A percentile compares a stretch with the other conserved stretches of the same genome.
Conservation (phyloP, 1,140 invertebrate species). For the Scylla paramamosain region DNA sequence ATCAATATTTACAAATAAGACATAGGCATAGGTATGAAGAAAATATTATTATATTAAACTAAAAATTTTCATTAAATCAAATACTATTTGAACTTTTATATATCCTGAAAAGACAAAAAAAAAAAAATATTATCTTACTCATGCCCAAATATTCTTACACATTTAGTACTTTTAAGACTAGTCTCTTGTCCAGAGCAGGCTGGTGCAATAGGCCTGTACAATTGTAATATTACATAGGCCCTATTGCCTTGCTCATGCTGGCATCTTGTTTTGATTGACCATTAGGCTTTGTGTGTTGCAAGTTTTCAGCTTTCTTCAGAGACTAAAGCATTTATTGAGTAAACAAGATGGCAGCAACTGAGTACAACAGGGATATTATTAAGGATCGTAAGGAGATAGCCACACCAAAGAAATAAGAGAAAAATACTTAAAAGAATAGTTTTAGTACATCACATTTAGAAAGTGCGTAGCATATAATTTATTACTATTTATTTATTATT, state of each 20-base stretch:
- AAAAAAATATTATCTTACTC: neutral
- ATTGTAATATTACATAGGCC: slow-evolving; percentile 75
- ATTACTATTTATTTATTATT: slow-evolving; percentile 76
- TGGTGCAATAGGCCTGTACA: slow-evolving; percentile 57
- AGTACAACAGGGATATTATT: slow-evolving; percentile 75
- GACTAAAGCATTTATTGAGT: slow-evolving; percentile 44
- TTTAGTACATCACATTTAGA: slow-evolving; percentile 75
- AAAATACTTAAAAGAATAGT: slow-evolving; percentile 76
- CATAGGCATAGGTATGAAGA: slow-evolving; percentile 12
- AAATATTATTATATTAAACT: neutral
- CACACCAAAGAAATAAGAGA: slow-evolving; percentile 76
- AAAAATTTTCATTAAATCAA: slow-evolving; percentile 24
- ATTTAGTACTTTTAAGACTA: slow-evolving; percentile 6
- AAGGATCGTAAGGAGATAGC: slow-evolving; percentile 74
- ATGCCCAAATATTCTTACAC: slow-evolving; percentile 5
- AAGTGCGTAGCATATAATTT: slow-evolving; percentile 76
- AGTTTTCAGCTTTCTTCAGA: slow-evolving; percentile 49
- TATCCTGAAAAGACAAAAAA: slow-evolving; percentile 24
- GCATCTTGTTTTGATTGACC: slow-evolving; percentile 68
- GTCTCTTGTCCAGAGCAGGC: slow-evolving; percentile 61
- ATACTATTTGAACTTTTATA: slow-evolving; percentile 25
- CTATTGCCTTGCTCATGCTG: slow-evolving; percentile 73
- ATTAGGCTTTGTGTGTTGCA: slow-evolving; percentile 62
- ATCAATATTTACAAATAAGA: slow-evolving; percentile 2
- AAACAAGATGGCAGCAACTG: slow-evolving; percentile 73